A percentile compares a stretch with the other conserved stretches of the same genome.
These are phyloP conservation scores for Hirtodrosophila trivittata DNA, from an alignment of 2,888 invertebrate species.

Conservation along the genomic window DNA sequence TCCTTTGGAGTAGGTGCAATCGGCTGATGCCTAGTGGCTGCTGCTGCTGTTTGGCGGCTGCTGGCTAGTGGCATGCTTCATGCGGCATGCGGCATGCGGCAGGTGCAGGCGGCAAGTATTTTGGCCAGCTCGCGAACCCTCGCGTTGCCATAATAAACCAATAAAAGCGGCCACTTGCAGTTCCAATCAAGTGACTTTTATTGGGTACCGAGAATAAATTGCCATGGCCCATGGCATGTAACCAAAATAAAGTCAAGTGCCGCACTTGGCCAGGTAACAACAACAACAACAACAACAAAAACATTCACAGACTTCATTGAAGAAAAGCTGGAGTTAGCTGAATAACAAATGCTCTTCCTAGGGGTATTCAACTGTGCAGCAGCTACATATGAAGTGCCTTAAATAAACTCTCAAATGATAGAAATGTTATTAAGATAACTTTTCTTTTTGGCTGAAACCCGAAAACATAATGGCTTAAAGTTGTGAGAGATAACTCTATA, in stretches of 20 bases:
- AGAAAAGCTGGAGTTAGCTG: background rate
- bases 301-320: background rate
- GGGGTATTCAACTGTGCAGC: no score
- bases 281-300: constrained; percentile 32
- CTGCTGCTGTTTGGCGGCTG: background rate
- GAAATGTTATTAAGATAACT: no score
- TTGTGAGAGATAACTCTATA: no score
- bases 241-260: constrained; percentile 73
- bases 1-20: constrained; percentile 1
- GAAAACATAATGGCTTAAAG: no score
- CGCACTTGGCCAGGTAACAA: constrained; percentile 59
- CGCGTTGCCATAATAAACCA: constrained; percentile 70
- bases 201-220: constrained; percentile 67
- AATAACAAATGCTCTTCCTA: background rate
- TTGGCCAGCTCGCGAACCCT: constrained; percentile 42
- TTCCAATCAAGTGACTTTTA: constrained; percentile 77
- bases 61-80: background rate
- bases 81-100: constrained; percentile 25
- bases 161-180: constrained; percentile 73
- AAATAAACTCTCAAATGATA: no score
- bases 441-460: no score
- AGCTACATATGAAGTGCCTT: no score
- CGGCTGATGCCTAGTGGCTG: background rate
- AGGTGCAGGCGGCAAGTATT: constrained; percentile 42
- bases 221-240: constrained; percentile 69